These are phyloP conservation scores for Cydia strobilella DNA, from an alignment of 1,140 invertebrate species.

Conservation along the genomic window DNA sequence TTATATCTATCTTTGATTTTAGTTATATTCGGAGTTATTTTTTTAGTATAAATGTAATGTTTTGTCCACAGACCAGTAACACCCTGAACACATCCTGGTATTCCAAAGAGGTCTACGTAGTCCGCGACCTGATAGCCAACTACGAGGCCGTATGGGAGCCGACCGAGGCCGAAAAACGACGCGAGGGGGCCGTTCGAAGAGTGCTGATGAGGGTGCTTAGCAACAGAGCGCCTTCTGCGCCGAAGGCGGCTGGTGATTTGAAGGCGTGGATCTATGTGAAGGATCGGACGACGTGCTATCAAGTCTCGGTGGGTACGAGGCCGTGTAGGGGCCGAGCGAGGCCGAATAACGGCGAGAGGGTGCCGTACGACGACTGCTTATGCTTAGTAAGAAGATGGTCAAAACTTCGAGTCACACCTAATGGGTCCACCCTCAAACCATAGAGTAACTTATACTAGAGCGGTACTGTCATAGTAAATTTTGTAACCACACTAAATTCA, in stretches of 20 bases:
- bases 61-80: constrained; percentile 65
- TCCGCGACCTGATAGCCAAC: constrained; percentile 84
- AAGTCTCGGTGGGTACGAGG: constrained; percentile 81
- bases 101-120: constrained; percentile 83
- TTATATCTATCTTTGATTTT: too few relatives aligned
- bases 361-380: not conserved
- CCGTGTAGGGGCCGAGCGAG: not conserved
- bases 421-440: too few relatives aligned
- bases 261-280: constrained; percentile 89
- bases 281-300: constrained; percentile 80
- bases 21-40: too few relatives aligned
- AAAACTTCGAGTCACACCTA: too few relatives aligned
- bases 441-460: too few relatives aligned
- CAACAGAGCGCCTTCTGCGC: constrained; percentile 77
- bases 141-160: constrained; percentile 80
- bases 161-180: constrained; percentile 78
- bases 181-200: constrained; percentile 86
- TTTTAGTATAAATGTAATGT: too few relatives aligned
- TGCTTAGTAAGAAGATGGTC: too few relatives aligned
- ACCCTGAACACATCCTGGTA: constrained; percentile 81
- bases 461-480: too few relatives aligned
- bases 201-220: constrained; percentile 85
- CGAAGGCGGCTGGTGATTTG: constrained; percentile 88
- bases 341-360: not conserved
- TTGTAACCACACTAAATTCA: too few relatives aligned